Evolutionary conservation across 2,797 vertebrate species (phyloP).

Genomic region (Acrocephalus scirpaceus): DNA sequence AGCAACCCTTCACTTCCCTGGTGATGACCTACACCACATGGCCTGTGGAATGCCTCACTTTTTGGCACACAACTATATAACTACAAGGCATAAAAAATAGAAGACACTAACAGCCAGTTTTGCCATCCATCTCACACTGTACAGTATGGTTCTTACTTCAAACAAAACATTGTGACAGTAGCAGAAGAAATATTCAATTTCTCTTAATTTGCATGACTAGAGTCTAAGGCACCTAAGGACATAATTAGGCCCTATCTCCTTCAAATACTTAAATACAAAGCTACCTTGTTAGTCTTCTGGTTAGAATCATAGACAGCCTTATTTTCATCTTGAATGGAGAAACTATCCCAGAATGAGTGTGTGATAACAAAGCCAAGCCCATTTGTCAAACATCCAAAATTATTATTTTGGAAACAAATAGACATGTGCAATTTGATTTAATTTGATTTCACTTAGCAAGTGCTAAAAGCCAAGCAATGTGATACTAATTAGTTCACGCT

Average conservation of each 20-base stretch:
- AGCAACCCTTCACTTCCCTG: not conserved
- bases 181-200: not conserved
- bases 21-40: not conserved
- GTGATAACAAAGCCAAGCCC: not conserved
- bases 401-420: not conserved
- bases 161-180: not conserved
- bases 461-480: not conserved
- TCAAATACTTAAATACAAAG: not conserved
- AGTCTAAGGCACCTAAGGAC: not conserved
- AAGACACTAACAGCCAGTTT: not conserved
- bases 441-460: constrained; percentile 14
- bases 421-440: not conserved
- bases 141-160: not conserved
- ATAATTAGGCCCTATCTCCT: not conserved
- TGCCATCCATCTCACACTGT: not conserved
- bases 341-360: not conserved
- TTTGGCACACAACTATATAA: not conserved
- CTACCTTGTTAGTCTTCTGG: not conserved
- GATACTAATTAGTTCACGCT: not conserved
- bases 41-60: not conserved
- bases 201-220: not conserved
- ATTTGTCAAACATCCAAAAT: not conserved
- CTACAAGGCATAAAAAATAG: not conserved
- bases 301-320: not conserved
- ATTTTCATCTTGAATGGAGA: not conserved